Percentiles rank a stretch among this genome's conserved stretches.
Conservation (phyloP, 2,888 invertebrate species). For the Chrysopilus asiliformis region DNA sequence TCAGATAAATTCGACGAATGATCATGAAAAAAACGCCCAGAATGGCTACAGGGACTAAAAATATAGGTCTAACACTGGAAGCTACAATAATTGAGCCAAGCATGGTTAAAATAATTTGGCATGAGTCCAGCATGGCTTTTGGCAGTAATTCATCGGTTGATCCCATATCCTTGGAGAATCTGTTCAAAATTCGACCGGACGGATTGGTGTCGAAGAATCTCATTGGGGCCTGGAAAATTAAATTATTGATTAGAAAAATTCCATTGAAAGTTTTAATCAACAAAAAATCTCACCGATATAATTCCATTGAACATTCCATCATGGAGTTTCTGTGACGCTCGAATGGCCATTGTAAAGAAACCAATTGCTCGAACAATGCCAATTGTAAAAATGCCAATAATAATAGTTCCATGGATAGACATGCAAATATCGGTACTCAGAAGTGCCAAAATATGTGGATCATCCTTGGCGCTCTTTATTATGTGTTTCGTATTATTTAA, state of each 20-base stretch:
- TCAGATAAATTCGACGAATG: constrained; percentile 48
- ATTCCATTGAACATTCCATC: constrained; percentile 50
- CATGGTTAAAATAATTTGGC: constrained; percentile 40
- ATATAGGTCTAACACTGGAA: constrained; percentile 45
- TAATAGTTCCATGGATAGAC: constrained; percentile 46
- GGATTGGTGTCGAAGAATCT: constrained; percentile 77
- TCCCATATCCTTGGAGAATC: constrained; percentile 80
- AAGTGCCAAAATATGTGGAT: constrained; percentile 4
- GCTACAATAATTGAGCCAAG: constrained; percentile 47
- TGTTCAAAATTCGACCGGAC: constrained; percentile 57
- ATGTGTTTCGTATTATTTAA: no score
- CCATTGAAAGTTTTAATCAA: no score
- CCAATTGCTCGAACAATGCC: constrained; percentile 48
- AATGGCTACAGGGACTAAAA: constrained; percentile 44
- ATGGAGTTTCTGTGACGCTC: constrained; percentile 54
- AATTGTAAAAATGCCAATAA: constrained; percentile 39
- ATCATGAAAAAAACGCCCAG: constrained; percentile 44
- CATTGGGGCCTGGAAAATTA: constrained; percentile 37
- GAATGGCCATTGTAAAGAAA: constrained; percentile 48
- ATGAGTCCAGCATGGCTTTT: constrained; percentile 51
- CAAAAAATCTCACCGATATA: constrained; percentile 12
- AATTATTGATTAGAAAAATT: background rate
- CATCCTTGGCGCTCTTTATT: background rate
- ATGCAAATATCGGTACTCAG: constrained; percentile 38
- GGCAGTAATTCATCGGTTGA: constrained; percentile 65